Percentiles rank a stretch among this genome's conserved stretches.
These are phyloP conservation scores for Geopemphigus sp. DNA, from an alignment of 1,140 invertebrate genomes.

Conservation along the genomic window DNA sequence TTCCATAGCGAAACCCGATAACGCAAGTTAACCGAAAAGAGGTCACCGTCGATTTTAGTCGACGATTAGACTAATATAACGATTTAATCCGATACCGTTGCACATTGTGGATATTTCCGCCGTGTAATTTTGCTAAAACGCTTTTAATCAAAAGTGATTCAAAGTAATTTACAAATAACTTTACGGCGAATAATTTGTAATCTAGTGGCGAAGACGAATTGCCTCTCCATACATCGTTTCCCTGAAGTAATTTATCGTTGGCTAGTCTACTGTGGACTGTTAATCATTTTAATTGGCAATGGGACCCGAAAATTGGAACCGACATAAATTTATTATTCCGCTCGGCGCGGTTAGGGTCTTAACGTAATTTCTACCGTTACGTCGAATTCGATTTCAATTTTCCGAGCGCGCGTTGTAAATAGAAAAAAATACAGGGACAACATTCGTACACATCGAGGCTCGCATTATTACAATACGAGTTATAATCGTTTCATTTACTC, in stretches of 20 bases:
- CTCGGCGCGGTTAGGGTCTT: neutral
- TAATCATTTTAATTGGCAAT: constrained; percentile 41
- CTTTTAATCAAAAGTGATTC: constrained; percentile 31
- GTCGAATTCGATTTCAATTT: neutral
- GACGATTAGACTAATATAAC: neutral
- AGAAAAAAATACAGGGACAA: no score
- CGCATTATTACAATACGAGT: no score
- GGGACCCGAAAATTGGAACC: constrained; percentile 23
- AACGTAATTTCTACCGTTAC: neutral
- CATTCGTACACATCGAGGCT: no score
- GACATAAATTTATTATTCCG: constrained; percentile 25
- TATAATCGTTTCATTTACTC: no score
- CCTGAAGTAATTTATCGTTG: constrained; percentile 11
- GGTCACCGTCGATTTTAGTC: neutral
- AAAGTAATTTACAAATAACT: constrained; percentile 35
- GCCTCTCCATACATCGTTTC: constrained; percentile 13
- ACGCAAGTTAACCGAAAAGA: neutral
- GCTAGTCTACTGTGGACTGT: constrained; percentile 14
- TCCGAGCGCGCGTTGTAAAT: neutral
- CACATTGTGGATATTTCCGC: no score
- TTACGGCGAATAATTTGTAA: constrained; percentile 21
- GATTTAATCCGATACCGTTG: neutral
- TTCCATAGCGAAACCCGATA: neutral
- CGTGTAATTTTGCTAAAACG: neutral
- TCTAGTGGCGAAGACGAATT: constrained; percentile 7